These are phyloP conservation scores for Seira sanloemensis DNA, from an alignment of 2,888 invertebrate genomes.

Conservation along the genomic window DNA sequence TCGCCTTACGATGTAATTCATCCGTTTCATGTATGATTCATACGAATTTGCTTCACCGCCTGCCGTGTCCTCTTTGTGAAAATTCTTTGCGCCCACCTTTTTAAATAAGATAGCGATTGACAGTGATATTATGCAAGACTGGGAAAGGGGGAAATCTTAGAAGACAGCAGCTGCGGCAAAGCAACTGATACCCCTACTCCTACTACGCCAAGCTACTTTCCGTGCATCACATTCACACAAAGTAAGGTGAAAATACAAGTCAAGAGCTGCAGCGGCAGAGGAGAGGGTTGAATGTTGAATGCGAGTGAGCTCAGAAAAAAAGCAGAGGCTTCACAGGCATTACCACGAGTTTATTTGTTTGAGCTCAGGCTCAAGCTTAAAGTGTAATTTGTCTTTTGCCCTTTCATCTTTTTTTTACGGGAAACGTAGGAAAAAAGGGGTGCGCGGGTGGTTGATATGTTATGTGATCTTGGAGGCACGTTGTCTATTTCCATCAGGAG, in stretches of 20 bases:
- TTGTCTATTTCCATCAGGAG: not conserved
- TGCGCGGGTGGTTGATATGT: constrained; percentile 40
- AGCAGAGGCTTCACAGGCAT: too few relatives aligned
- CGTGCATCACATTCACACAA: too few relatives aligned
- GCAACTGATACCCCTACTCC: too few relatives aligned
- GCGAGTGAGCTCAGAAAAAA: too few relatives aligned
- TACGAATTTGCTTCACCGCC: too few relatives aligned
- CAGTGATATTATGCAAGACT: too few relatives aligned
- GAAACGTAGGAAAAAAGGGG: constrained; percentile 23
- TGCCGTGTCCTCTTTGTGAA: too few relatives aligned
- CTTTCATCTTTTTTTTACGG: not conserved
- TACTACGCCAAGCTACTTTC: too few relatives aligned
- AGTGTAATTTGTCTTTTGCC: constrained; percentile 31
- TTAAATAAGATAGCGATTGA: too few relatives aligned
- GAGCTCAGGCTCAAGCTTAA: not conserved
- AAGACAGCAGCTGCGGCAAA: constrained; percentile 58
- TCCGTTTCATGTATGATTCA: too few relatives aligned
- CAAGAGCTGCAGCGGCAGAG: not conserved
- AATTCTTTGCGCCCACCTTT: not conserved
- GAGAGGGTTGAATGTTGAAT: constrained; percentile 33
- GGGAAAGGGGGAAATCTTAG: constrained; percentile 42
- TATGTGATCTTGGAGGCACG: constrained; percentile 18
- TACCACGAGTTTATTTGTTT: constrained; percentile 39
- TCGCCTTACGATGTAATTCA: too few relatives aligned
- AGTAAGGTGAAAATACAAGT: too few relatives aligned